A percentile compares a stretch with the other conserved stretches of the same genome.
These are phyloP conservation scores for Triops cancriformis DNA, from an alignment of 1,140 invertebrate species.

Conservation along the genomic window DNA sequence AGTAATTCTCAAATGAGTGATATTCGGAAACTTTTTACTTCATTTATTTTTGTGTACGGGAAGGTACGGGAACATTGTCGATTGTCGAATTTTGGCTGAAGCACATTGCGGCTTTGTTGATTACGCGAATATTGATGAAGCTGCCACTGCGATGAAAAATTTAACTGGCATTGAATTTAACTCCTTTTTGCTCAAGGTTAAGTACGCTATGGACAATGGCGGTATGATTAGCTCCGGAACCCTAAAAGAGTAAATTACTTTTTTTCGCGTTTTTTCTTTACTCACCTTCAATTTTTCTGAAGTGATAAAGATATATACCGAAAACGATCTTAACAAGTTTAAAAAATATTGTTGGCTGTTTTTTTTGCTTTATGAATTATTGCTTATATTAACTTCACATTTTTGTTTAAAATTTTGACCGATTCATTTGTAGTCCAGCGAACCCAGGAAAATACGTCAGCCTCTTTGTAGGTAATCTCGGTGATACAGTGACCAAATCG, in stretches of 20 bases:
- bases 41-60: neutral
- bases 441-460: neutral
- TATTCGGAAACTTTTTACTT: neutral
- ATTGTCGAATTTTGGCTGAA: neutral
- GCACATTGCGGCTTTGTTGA: neutral
- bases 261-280: no score
- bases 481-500: neutral
- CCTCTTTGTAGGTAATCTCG: neutral
- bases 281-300: no score
- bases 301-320: no score
- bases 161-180: neutral
- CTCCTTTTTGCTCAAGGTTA: neutral
- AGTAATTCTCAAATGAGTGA: neutral
- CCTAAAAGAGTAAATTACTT: neutral
- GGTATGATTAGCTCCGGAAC: neutral
- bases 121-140: neutral
- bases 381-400: neutral
- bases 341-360: no score
- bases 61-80: neutral
- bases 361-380: neutral
- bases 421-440: neutral
- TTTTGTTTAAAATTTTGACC: neutral
- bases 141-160: neutral
- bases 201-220: constrained; percentile 4
- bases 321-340: no score